Conservation (phyloP, 1,140 invertebrate genomes). For the Drosophila ercepeae region DNA sequence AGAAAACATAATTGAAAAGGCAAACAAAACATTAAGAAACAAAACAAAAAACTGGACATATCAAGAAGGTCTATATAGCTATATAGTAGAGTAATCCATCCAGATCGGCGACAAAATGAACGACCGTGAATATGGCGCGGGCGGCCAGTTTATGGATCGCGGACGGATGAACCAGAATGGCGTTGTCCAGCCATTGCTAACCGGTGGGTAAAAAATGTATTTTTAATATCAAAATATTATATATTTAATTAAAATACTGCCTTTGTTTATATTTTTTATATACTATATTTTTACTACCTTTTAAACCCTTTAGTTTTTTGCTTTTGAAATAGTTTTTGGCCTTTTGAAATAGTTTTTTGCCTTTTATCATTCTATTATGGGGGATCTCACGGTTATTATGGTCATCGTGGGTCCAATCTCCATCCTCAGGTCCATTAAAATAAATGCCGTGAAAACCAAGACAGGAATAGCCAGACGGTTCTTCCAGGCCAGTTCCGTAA, state of each 20-base stretch:
- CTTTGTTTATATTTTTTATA: no score
- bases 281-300: no score
- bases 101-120: constrained; percentile 67
- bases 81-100: constrained; percentile 11
- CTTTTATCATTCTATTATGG: neutral
- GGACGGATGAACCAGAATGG: constrained; percentile 87
- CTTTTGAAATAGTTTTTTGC: no score
- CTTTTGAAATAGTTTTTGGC: no score
- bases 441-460: neutral
- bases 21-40: no score
- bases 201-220: constrained; percentile 85
- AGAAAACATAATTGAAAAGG: no score
- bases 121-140: constrained; percentile 76
- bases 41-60: constrained; percentile 11
- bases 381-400: neutral
- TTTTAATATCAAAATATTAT: neutral
- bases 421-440: neutral
- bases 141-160: constrained; percentile 82
- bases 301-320: no score
- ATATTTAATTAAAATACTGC: no score
- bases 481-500: neutral
- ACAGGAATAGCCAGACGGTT: neutral
- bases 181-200: constrained; percentile 91
- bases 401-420: neutral
- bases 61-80: constrained; percentile 11